Evolutionary conservation across 2,888 invertebrate genomes (phyloP).

Genomic region (Cerastoderma edule): DNA sequence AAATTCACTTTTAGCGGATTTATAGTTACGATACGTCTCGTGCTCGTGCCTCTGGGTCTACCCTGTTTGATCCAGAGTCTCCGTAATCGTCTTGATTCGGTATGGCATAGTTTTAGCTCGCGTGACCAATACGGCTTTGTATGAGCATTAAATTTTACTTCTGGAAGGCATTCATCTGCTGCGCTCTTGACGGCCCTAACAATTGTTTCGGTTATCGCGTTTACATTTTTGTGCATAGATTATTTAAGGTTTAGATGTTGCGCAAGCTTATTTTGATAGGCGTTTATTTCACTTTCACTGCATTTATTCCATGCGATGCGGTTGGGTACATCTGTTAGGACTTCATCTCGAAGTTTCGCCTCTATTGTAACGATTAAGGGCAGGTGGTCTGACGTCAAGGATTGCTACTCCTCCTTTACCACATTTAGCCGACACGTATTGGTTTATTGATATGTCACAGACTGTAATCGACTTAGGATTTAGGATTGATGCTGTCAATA

Average conservation of each 20-base stretch:
- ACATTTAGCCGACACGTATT: not conserved
- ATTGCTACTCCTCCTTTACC: constrained; percentile 15
- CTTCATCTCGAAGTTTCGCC: not conserved
- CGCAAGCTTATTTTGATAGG: too few relatives aligned
- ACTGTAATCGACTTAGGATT: not conserved
- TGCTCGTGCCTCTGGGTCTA: constrained; percentile 1
- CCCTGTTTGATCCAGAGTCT: constrained; percentile 4
- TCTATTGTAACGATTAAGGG: not conserved
- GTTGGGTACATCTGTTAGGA: too few relatives aligned
- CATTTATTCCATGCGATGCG: too few relatives aligned
- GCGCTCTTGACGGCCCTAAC: not conserved
- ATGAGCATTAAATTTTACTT: constrained; percentile 15
- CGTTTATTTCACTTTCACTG: too few relatives aligned
- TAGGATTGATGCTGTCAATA: not conserved
- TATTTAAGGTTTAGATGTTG: too few relatives aligned
- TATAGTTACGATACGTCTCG: constrained; percentile 7
- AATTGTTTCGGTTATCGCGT: too few relatives aligned
- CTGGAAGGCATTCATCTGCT: not conserved
- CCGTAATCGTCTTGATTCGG: not conserved
- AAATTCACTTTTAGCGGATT: constrained; percentile 24
- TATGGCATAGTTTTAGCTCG: constrained; percentile 23
- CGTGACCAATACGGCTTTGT: constrained; percentile 26
- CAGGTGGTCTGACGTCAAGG: not conserved
- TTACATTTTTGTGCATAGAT: too few relatives aligned
- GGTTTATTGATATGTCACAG: not conserved